Evolutionary conservation across 2,888 invertebrate genomes (phyloP), one percentile per base, ranked within the genome.

Genomic region (Drosophila limbata): DNA sequence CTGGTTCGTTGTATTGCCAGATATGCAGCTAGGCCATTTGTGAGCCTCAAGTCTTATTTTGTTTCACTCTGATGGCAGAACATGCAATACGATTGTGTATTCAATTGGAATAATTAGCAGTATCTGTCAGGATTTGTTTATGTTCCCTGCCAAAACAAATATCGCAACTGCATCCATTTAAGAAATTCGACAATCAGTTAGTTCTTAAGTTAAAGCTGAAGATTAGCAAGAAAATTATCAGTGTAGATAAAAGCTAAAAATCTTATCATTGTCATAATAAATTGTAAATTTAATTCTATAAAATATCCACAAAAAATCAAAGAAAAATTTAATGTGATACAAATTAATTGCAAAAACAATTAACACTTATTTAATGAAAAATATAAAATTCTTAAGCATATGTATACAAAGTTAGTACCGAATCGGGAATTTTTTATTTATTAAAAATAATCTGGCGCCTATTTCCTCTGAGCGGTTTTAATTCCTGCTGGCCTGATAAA

Each of bases 101-200:
- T 69, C 82, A 86, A 74, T 84, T 84, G 84, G 81, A 84, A 83
- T 84, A 86, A 77, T 83, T 81, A 71, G 64, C 53, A 51, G 15
- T 76, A 71, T 73, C 76, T 56, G 47, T 61, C 39, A 9, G 47
- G 57, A 65, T 70, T 84, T 65, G 56, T 47, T 72, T 62, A 61
- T 31, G 45, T 45, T 50, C 39, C 21, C 35, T 28, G 48, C 28
- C 52, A 57, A 21, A 19, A 31, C 37, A 69, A 28, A 50, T 31
- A 40, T 40, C 6, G n/a, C 17, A 39, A 15, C 25, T 19, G 11
- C 40, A 21, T 42, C 13, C 50, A 15, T 61, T 67, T 19, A 51
- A 45, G 4, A n/a, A 25, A 50, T 19, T 37, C 2, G 8, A 40
- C 17, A 31, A 19, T 48, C 10, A 21, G 11, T 45, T 35, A 56